A percentile compares a stretch with the other conserved stretches of the same genome.
Conservation (phyloP, 1,140 invertebrate species). For the Zaprionus ornatus region DNA sequence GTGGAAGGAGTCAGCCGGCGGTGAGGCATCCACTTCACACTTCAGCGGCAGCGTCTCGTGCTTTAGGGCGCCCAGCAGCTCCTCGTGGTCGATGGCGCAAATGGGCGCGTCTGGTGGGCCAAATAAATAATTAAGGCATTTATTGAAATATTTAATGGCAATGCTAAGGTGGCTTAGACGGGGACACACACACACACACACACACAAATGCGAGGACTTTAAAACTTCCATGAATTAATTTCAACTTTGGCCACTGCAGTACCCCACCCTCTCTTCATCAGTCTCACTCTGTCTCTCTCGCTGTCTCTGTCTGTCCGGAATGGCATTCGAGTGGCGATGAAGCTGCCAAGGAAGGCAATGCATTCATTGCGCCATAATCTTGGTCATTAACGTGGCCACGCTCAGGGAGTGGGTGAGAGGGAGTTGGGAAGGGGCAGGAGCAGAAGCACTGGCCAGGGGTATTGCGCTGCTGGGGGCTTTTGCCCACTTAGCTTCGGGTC, state of each 20-base stretch:
- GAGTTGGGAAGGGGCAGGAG: background rate
- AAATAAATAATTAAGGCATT: slow-evolving; percentile 67
- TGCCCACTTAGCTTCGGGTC: slow-evolving; percentile 40
- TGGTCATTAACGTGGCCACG: slow-evolving; percentile 70
- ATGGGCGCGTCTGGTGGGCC: slow-evolving; percentile 88
- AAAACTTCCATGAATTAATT: slow-evolving; percentile 70
- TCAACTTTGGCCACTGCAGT: slow-evolving; percentile 51
- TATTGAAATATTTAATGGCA: slow-evolving; percentile 68
- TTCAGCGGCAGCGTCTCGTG: slow-evolving; percentile 92
- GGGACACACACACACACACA: background rate
- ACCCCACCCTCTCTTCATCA: background rate
- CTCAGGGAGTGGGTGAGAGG: background rate
- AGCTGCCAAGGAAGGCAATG: slow-evolving; percentile 58
- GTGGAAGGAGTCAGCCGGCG: slow-evolving; percentile 90
- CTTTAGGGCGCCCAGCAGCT: slow-evolving; percentile 92
- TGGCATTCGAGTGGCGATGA: slow-evolving; percentile 34
- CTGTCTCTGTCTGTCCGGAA: slow-evolving; percentile 45
- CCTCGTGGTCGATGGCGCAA: slow-evolving; percentile 90
- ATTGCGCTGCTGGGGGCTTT: background rate
- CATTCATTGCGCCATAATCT: slow-evolving; percentile 80
- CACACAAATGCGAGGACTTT: slow-evolving; percentile 21
- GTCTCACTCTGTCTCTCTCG: background rate
- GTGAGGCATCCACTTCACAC: slow-evolving; percentile 94
- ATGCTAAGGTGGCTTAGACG: slow-evolving; percentile 32
- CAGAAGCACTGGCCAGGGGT: background rate